Conservation (phyloP, 1,140 invertebrate genomes). For the Bombus affinis region DNA sequence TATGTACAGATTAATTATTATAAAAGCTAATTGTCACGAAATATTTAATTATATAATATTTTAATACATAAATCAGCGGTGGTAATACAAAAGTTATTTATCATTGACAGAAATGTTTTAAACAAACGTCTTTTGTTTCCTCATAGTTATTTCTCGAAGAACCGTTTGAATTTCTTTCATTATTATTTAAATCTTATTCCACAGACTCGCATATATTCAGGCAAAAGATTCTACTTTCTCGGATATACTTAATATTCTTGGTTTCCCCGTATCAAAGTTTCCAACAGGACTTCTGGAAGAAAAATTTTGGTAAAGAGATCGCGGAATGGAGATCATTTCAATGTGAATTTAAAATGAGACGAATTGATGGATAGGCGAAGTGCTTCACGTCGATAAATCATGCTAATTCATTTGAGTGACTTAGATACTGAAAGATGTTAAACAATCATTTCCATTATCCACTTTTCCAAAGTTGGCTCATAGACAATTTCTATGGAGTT, state of each 20-base stretch:
- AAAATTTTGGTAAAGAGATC: background rate
- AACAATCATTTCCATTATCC: background rate
- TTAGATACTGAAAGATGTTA: background rate
- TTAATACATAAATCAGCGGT: background rate
- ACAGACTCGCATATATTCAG: background rate
- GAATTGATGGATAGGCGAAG: background rate
- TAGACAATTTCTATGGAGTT: too few relatives aligned
- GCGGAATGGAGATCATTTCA: background rate
- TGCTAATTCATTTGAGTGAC: background rate
- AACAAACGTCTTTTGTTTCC: background rate
- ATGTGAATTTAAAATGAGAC: background rate
- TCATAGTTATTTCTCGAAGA: background rate
- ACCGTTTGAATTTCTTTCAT: background rate
- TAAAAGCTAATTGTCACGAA: too few relatives aligned
- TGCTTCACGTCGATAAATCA: background rate
- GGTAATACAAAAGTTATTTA: too few relatives aligned
- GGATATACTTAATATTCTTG: constrained; percentile 2
- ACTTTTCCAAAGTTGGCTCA: background rate
- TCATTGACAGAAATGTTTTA: too few relatives aligned
- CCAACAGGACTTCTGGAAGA: background rate
- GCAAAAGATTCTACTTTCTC: background rate
- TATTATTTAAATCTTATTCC: constrained; percentile 5
- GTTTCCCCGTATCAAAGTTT: background rate
- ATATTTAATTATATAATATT: background rate
- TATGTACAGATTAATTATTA: too few relatives aligned